A percentile compares a stretch with the other conserved stretches of the same genome.
Evolutionary conservation across 2,113 vertebrate genomes (phyloP).

Genomic region (Martes martes): DNA sequence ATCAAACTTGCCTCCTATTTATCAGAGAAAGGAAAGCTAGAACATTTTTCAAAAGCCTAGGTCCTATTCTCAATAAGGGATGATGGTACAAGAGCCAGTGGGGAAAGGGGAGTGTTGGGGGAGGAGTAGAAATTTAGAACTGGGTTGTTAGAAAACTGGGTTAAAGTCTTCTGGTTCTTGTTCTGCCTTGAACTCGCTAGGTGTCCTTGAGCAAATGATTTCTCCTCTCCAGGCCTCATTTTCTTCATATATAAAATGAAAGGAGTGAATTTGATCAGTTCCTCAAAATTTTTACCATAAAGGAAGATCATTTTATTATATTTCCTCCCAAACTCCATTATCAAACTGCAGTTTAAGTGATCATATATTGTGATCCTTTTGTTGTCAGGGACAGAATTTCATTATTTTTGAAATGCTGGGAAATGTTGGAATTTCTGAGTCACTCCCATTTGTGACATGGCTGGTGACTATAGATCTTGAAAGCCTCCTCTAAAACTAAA

Average conservation of each 20-base stretch:
- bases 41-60: background rate
- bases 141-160: background rate
- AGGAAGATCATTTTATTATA: conserved; percentile 5
- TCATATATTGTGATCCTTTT: background rate
- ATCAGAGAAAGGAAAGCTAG: conserved; percentile 13
- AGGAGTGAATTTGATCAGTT: background rate
- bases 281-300: background rate
- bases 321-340: background rate
- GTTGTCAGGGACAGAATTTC: background rate
- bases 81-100: background rate
- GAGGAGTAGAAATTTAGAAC: background rate
- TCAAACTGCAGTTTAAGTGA: background rate
- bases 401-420: background rate
- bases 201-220: background rate
- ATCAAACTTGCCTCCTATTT: background rate
- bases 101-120: too few species aligned
- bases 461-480: background rate
- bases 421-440: background rate
- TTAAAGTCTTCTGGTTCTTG: background rate
- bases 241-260: background rate
- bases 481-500: background rate
- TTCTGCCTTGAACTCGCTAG: background rate
- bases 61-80: background rate
- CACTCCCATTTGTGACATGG: background rate
- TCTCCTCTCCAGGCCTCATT: background rate